Base-by-base conservation (phyloP, 2,113 vertebrate genomes). In the Aspidoscelis tigris region DNA sequence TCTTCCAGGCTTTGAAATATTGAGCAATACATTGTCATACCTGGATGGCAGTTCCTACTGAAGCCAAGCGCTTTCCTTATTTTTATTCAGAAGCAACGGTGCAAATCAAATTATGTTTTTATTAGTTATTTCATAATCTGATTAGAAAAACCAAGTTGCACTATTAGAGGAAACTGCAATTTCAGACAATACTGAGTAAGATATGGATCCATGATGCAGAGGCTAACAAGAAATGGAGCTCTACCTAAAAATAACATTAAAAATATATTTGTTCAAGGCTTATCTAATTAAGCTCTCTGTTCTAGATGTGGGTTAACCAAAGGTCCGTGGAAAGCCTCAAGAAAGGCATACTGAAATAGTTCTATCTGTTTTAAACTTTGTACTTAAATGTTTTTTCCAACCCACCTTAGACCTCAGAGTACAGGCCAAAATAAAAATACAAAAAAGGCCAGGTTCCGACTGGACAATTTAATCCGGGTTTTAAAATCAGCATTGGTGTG, bases 51-150 rank as follows among this genome's bases (percentile, higher is more conserved):
- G 53, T 81, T 86, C 53, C 70, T 76, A 70, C 24, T 86, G 61
- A 82, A 82, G 75, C 69, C 85, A 72, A n/a, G 68, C 33, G 68
- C 53, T 78, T 84, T 78, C 26, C 55, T 82, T 58, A 53, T 71
- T 82, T 82, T 68, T 33, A 72, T 86, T 86, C 68, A 73, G 44
- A 72, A 65, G 33, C 75, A 73, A 55, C 18, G 53, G 20, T 6
- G 24, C n/a, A 9, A 78, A 71, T 82, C 44, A 78, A 78, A 86
- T 72, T 82, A 82, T 70, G 70, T 65, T 64, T 82, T 47, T 73
- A 84, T 41, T 24, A 50, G 68, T 83, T 73, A 16, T 58, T 65
- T 22, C 41, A 65, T 53, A 82, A 66, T 86, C 47, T 43, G 26
- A 82, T 78, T 71, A 43, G 61, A 72, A 75, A 41, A 50, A 16